Evolutionary conservation across 2,888 invertebrate genomes (phyloP), one percentile per base, ranked within the genome.

Genomic region (Melanostoma mellinum): DNA sequence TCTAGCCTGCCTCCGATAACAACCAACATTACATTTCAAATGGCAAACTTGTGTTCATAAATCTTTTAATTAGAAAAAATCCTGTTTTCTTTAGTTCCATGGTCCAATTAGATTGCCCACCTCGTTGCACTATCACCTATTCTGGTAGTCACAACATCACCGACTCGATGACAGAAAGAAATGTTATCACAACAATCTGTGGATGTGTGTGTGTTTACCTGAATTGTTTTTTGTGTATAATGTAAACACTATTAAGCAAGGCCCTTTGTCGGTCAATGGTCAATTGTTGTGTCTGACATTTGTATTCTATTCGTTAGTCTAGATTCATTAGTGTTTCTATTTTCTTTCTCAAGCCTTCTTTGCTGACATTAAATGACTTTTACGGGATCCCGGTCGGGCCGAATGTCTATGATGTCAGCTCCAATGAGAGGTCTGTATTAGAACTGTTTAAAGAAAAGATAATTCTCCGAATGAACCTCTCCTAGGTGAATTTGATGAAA

Each of bases 41-140:
- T 46, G 20, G 20, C 20, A 61, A 61, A 48, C 46, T 9, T 3
- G 46, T 61, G 48, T 63, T 50, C 50, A 50, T 63, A 50, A 63
- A 48, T 61, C 3, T 48, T 20, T 1, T 33, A 33, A 8, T 4
- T 33, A 10, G 36, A 46, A 61, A 48, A 30, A 50, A 50, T 30
- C 42, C 30, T 30, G 1, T 33, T 4, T 9, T 32, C 10, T 2
- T 38, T 6, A 44, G 61, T 63, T 48, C 48, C 61, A 63, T 48
- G 63, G 63, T 63, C 50, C 63, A 63, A 50, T 63, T 63, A 63
- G 63, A 63, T 50, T 63, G 50, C 48, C 50, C 6, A 30, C 63
- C 50, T 63, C 38, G 50, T 38, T 50, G 63, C 38, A 20, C 38
- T 50, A 63, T 63, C 48, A 63, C 48, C 63, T 61, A 9, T 32